A percentile compares a stretch with the other conserved stretches of the same genome.
Conservation (phyloP, 1,140 invertebrate genomes). For the Pentalonia nigronervosa region DNA sequence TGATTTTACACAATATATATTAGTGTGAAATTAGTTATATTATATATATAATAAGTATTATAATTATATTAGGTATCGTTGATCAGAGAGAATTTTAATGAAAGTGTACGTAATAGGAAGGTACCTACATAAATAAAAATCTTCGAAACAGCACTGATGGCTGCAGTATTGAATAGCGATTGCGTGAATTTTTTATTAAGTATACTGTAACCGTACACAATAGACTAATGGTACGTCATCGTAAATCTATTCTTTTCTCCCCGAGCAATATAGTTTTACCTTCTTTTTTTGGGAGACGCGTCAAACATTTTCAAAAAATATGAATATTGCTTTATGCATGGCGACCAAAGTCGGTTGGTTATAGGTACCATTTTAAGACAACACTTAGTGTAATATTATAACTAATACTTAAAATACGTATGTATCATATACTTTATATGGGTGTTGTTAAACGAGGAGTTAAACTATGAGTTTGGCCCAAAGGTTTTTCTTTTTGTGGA, state of each 20-base stretch:
- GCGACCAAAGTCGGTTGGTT: background rate
- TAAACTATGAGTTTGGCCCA: too few relatives aligned
- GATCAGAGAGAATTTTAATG: background rate
- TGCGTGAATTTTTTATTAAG: background rate
- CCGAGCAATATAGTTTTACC: background rate
- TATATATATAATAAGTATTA: too few relatives aligned
- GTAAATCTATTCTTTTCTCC: background rate
- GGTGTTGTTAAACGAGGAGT: too few relatives aligned
- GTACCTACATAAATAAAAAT: background rate
- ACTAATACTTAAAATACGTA: too few relatives aligned
- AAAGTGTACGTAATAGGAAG: background rate
- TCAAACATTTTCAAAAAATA: background rate
- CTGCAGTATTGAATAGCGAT: background rate
- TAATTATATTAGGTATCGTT: background rate
- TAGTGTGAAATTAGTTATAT: too few relatives aligned
- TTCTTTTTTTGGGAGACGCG: too few relatives aligned
- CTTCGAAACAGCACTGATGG: background rate
- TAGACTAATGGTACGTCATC: background rate
- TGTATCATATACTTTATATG: too few relatives aligned
- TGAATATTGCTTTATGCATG: background rate
- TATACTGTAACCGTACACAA: background rate
- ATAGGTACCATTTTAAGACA: background rate
- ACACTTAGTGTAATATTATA: too few relatives aligned
- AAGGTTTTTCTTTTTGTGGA: too few relatives aligned
- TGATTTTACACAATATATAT: background rate